A percentile compares a stretch with the other conserved stretches of the same genome.
These are phyloP conservation scores for Calameuta idolon DNA, from an alignment of 2,888 invertebrate species.

Conservation along the genomic window DNA sequence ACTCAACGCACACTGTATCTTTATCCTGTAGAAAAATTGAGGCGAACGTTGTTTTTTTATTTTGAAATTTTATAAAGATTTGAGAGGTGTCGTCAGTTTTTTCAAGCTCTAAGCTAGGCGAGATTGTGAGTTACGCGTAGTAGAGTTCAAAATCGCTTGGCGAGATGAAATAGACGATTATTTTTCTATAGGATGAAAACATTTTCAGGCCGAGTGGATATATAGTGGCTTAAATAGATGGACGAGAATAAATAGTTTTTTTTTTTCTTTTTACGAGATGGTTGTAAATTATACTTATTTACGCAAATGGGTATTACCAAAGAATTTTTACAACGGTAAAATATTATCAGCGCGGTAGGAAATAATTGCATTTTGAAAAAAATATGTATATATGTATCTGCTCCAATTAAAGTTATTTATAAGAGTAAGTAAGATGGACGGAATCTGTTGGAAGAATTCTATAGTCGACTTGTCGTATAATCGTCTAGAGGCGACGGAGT, in stretches of 20 bases:
- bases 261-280: not conserved
- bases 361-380: not conserved
- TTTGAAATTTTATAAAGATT: not conserved
- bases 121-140: not conserved
- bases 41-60: not conserved
- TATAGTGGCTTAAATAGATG: not conserved
- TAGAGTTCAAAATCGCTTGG: not conserved
- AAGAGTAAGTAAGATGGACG: not conserved
- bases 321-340: not conserved
- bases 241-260: not conserved
- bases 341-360: not conserved
- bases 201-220: not conserved
- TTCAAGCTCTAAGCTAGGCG: not conserved
- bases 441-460: not conserved
- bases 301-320: not conserved
- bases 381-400: not conserved
- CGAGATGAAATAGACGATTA: not conserved
- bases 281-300: not conserved
- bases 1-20: not conserved
- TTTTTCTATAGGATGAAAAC: not conserved
- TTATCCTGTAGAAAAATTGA: not conserved
- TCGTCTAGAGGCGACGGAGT: not conserved
- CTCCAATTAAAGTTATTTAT: constrained; percentile 8
- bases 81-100: not conserved
- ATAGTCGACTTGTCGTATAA: not conserved